Base-by-base conservation (phyloP, 2,113 vertebrate species). In the Serinus canaria region DNA sequence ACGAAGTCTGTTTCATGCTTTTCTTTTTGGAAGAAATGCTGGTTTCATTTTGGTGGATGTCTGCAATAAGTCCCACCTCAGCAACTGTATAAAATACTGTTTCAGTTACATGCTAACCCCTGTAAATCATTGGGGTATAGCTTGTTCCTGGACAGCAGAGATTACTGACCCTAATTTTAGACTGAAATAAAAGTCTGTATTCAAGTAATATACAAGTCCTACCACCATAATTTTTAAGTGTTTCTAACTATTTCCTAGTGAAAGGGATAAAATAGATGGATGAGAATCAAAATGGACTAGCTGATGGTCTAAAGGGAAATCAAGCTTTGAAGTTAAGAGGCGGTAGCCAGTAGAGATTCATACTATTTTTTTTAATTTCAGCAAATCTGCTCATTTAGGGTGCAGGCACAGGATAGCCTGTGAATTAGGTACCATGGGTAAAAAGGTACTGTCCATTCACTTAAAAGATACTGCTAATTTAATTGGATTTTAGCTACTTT, bases 401-500 rank as follows among this genome's bases (percentile, higher is more conserved):
- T 59, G 27, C 16, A 17, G 43, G 30, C 16, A 55, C 24, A 83
- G 43, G 49, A 19, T 19, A 55, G 41, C 15, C 50, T 88, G n/a
- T 83, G 90, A 90, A 74, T 94, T 83, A 67, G 67, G 10, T 83
- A 41, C 37, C 19, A 24, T 28, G 35, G 24, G 28, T 74, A 74
- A 74, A n/a, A 90, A 92, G 22, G 46, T 70, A 22, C 70, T 80
- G 75, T 70, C 79, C 56, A 25, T 93, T 90, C 73, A 70, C 56
- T 94, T 90, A 67, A 86, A 92, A 66, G 30, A 33, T 58, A 60
- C 49, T 50, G 59, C 70, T 94, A 86, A 80, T 90, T 76, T 88
- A 94, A 90, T 83, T 92, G 80, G 47, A 75, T 78, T 90, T 92
- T 86, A 90, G 86, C 68, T 87, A 56, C 56, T 33, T 94, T 90